Evolutionary conservation across 64 coral and sea anemone genomes (phyloP), one percentile per base, ranked within the genome.

Genomic region (Montipora capricornis): DNA sequence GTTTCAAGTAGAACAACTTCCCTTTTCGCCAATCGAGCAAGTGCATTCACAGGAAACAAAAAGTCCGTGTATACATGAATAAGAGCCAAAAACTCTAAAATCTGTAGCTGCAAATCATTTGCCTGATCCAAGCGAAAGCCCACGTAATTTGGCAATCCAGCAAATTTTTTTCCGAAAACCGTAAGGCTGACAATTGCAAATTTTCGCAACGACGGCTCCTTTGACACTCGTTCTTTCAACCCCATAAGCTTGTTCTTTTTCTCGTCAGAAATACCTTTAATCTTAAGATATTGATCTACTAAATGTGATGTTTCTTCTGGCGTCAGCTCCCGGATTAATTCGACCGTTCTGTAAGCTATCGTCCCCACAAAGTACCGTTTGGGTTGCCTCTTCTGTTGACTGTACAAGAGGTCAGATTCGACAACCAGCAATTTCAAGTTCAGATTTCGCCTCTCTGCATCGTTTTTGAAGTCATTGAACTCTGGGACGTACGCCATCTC

Each of bases 381-480:
- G 50, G 95, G 15, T 68, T 89, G 79, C 4, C 70, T 74, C 58
- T 77, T 93, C 57, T 48, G 53, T 64, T 61, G 74, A 57, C 79
- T n/a, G 22, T 62, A 92, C 15, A 83, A 59, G 10, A 82, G 84
- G 49, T 92, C 90, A 11, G 90, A 92, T 79, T 93, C 95, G 55
- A 96, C 90, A 45, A 96, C 55, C n/a, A 96, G 73, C 50, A 96
- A 87, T 47, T 92, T 92, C 6, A 96, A 82, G 62, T 61, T 93
- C 20, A 96, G 24, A 61, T 83, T 92, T 49, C 90, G 61, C 44
- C 10, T 51, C 60, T 89, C 87, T 24, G 87, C 95, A 47, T 92
- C 77, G 6, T 87, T 89, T 16, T 96, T 96, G n/a, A 96, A 96
- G 64, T 96, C 95, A 47, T 67, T 64, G 88, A 96, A 93, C 19